phyloP scores from a whole-genome alignment of 2,888 invertebrate species.

The Patella caerulea region DNA sequence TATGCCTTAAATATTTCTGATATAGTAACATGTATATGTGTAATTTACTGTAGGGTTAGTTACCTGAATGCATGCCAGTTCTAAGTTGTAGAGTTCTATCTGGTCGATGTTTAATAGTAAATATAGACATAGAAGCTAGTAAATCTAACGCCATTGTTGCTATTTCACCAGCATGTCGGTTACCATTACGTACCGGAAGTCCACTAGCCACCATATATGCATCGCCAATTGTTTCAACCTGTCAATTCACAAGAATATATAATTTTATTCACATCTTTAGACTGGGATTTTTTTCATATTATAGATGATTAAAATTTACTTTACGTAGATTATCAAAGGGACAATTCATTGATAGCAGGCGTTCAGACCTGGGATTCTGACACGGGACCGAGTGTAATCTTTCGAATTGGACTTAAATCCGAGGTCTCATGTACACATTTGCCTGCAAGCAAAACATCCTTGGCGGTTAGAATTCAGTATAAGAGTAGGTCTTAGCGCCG shows the following conservation, averaged over 20 bases:
- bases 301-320: too few relatives aligned
- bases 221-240: conserved; percentile 63
- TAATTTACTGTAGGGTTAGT: background rate
- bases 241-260: background rate
- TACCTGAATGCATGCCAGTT: conserved; percentile 57
- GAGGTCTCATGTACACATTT: too few relatives aligned
- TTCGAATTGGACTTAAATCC: too few relatives aligned
- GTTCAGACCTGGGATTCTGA: too few relatives aligned
- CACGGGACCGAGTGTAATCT: too few relatives aligned
- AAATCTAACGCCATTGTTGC: conserved; percentile 56
- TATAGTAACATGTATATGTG: background rate
- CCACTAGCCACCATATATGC: conserved; percentile 61
- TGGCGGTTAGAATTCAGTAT: too few relatives aligned
- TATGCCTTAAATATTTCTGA: background rate
- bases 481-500: too few relatives aligned
- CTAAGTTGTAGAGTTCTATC: conserved; percentile 51
- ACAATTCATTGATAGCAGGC: too few relatives aligned
- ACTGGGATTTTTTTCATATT: background rate
- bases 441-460: too few relatives aligned
- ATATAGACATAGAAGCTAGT: conserved; percentile 47
- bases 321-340: too few relatives aligned
- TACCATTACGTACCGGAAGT: conserved; percentile 50
- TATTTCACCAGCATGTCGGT: conserved; percentile 53
- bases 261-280: background rate
- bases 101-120: conserved; percentile 53